Percentiles rank a stretch among this genome's conserved stretches.
phyloP scores from a whole-genome alignment of 2,797 vertebrate species.

The Myotis pilosus region DNA sequence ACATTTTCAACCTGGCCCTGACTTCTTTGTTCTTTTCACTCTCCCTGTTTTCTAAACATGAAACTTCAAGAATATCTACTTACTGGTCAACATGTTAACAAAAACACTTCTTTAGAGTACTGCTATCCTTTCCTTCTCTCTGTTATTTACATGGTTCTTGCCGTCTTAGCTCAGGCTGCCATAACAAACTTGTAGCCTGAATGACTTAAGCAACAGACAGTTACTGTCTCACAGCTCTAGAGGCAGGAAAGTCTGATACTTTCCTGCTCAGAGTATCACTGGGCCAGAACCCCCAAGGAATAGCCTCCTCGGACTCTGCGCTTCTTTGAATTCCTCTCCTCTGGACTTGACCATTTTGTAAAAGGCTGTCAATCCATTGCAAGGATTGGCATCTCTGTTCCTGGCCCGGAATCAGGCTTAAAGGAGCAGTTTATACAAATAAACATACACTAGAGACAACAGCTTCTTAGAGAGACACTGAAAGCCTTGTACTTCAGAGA shows the following conservation, averaged over 20 bases:
- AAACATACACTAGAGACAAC: background rate
- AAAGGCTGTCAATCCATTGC: background rate
- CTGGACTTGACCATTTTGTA: background rate
- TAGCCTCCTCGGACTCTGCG: background rate
- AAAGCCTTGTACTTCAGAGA: background rate
- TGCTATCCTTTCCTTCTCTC: background rate
- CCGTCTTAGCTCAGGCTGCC: background rate
- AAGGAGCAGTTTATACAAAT: background rate
- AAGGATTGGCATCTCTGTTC: background rate
- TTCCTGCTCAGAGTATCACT: background rate
- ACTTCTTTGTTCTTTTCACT: conserved; percentile 12
- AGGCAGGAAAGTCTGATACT: background rate
- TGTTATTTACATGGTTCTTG: background rate
- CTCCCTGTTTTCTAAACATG: background rate
- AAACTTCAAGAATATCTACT: background rate
- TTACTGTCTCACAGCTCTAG: background rate
- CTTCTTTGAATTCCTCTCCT: background rate
- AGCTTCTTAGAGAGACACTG: background rate
- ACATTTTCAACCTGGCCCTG: background rate
- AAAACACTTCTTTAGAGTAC: background rate
- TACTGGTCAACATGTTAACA: background rate
- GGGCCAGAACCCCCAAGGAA: accelerated
- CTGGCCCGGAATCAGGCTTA: background rate
- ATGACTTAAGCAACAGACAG: background rate
- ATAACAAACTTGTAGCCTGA: background rate